Conservation (phyloP, 1,140 invertebrate species). For the Dolichoris vasculosae region DNA sequence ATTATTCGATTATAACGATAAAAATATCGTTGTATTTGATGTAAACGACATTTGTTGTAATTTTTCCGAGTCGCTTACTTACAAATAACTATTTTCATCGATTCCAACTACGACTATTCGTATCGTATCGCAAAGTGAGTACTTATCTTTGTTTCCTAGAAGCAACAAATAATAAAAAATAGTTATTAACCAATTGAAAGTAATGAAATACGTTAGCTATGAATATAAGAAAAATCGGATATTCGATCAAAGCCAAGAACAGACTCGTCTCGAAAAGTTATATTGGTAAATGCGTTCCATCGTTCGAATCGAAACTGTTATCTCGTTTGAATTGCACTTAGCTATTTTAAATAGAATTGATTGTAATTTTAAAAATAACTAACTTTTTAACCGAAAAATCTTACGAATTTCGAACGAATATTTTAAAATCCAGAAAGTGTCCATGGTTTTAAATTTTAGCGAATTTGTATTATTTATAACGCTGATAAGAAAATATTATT, state of each 20-base stretch:
- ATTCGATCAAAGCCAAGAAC: not conserved
- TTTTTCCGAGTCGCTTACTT: no score
- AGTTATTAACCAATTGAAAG: not conserved
- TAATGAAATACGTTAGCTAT: not conserved
- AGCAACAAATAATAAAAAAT: not conserved
- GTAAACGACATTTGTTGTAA: no score
- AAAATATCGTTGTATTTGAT: no score
- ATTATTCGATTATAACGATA: no score
- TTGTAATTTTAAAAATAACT: not conserved
- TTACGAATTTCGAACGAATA: not conserved
- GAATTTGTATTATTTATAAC: no score
- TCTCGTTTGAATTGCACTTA: not conserved
- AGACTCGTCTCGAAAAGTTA: not conserved
- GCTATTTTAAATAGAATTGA: slow-evolving; percentile 2
- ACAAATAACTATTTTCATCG: no score
- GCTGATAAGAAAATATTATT: no score
- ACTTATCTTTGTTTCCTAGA: not conserved
- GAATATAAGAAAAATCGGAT: not conserved
- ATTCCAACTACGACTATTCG: no score
- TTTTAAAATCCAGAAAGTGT: not conserved
- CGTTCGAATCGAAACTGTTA: not conserved
- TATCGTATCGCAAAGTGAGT: no score
- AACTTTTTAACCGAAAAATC: no score
- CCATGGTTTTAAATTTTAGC: no score
- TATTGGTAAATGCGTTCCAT: not conserved